Percentiles rank a stretch among this genome's conserved stretches.
Conservation (phyloP, 2,797 vertebrate genomes). For the Galago senegalensis region DNA sequence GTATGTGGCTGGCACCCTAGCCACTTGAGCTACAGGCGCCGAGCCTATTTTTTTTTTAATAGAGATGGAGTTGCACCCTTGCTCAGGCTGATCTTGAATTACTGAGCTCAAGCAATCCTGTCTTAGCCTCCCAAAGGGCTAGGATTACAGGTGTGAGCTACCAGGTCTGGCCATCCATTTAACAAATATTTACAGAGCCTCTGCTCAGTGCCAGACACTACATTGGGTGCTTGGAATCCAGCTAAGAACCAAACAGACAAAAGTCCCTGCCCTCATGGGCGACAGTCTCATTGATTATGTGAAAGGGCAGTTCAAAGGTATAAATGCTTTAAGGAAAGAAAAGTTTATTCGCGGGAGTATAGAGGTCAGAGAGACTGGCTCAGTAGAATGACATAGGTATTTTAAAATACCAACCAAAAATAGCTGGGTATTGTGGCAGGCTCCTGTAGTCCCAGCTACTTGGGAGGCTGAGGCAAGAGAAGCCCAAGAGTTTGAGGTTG, state of each 20-base stretch:
- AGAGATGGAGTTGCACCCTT: no score
- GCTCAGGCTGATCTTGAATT: no score
- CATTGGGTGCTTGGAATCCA: neutral
- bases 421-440: neutral
- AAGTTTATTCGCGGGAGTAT: neutral
- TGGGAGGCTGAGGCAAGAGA: no score
- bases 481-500: no score
- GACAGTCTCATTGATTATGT: neutral
- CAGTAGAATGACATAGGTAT: neutral
- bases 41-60: no score
- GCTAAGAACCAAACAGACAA: conserved; percentile 15
- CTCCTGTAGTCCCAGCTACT: no score
- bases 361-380: conserved; percentile 15
- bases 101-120: no score
- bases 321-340: neutral
- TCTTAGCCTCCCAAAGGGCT: no score
- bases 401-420: neutral
- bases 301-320: neutral
- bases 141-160: no score
- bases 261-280: neutral
- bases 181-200: neutral
- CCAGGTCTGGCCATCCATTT: neutral
- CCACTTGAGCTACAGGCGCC: no score
- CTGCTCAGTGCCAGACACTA: neutral
- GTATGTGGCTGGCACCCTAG: no score